These are phyloP conservation scores for Nemopilema nomurai DNA, from an alignment of 30 jellyfish, hydroid and myxozoan genomes.

Conservation along the genomic window DNA sequence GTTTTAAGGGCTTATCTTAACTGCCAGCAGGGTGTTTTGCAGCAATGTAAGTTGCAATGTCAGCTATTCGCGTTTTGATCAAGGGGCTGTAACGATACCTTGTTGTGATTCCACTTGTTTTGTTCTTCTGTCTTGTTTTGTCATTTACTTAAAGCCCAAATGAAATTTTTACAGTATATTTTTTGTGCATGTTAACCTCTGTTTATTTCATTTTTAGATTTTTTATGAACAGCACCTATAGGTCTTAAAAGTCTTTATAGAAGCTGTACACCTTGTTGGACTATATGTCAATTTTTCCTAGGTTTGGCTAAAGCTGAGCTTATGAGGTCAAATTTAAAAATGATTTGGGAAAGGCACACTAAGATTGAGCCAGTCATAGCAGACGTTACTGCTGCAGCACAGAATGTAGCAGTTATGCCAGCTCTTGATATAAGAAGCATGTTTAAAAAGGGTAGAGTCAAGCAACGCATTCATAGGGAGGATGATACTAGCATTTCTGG, in stretches of 20 bases:
- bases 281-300: background rate
- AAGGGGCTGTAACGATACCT: too few relatives aligned
- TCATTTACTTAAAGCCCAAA: too few relatives aligned
- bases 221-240: too few relatives aligned
- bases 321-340: constrained; percentile 43
- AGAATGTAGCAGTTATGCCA: background rate
- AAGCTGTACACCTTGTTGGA: background rate
- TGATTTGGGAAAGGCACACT: constrained; percentile 54
- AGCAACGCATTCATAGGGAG: background rate
- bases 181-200: too few relatives aligned
- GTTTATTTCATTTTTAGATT: too few relatives aligned
- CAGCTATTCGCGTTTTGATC: too few relatives aligned
- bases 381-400: background rate
- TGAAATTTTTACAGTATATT: too few relatives aligned
- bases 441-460: background rate
- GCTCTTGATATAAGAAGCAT: constrained; percentile 13
- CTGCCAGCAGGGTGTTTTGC: constrained; percentile 15
- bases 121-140: too few relatives aligned
- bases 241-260: too few relatives aligned
- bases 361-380: background rate
- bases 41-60: constrained; percentile 3
- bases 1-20: background rate
- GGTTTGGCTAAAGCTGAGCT: constrained; percentile 56
- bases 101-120: too few relatives aligned
- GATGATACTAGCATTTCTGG: background rate